Conservation (phyloP, 2,113 vertebrate genomes). For the Chlamydotis undulata region DNA sequence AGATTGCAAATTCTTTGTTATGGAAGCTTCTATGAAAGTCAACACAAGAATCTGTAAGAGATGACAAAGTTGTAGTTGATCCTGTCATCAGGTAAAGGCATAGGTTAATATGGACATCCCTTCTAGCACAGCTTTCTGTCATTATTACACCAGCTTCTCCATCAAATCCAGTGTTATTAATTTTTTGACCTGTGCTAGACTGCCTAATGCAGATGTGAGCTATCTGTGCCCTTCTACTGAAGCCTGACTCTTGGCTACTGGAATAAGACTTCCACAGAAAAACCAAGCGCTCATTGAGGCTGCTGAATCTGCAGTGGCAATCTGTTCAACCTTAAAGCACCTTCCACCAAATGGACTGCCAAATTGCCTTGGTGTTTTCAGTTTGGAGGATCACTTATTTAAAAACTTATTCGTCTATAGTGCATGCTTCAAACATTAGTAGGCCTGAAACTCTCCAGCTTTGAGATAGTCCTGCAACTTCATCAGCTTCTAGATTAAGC, state of each 20-base stretch:
- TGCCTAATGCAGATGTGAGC: fast-evolving
- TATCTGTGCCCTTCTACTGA: background rate
- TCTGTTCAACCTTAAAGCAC: background rate
- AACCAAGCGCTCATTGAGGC: fast-evolving
- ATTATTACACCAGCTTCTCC: background rate
- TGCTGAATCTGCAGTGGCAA: background rate
- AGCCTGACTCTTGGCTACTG: background rate
- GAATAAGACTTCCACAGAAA: background rate
- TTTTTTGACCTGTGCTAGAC: background rate
- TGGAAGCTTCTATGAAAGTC: background rate
- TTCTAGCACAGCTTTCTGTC: background rate
- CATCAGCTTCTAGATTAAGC: background rate
- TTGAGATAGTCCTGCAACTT: background rate
- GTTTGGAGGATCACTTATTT: background rate
- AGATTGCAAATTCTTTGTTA: background rate
- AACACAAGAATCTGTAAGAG: background rate
- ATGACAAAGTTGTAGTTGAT: background rate
- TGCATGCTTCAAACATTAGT: background rate
- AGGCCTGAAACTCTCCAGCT: background rate
- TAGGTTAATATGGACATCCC: background rate
- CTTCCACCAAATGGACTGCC: background rate
- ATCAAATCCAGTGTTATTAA: background rate
- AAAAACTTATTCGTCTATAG: background rate
- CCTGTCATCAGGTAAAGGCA: background rate
- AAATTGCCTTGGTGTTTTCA: background rate